Conservation (phyloP, 2,888 invertebrate genomes). For the Dynastes hyllus region DNA sequence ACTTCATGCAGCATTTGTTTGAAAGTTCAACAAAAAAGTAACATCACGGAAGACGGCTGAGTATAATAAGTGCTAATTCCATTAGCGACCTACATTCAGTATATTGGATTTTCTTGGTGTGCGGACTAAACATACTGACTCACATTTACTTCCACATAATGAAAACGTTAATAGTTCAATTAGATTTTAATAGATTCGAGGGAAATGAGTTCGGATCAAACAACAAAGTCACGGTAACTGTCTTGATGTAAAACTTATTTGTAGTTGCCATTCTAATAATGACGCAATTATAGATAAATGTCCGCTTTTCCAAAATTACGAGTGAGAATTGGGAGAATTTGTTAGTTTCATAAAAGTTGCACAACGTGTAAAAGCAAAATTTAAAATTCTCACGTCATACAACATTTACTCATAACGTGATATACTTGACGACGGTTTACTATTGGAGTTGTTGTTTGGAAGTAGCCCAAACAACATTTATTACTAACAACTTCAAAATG, state of each 20-base stretch:
- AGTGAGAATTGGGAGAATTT: too few species aligned
- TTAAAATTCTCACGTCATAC: too few species aligned
- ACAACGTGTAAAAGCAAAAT: too few species aligned
- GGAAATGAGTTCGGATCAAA: background rate
- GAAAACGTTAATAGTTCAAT: conserved; percentile 36
- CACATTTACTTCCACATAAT: conserved; percentile 31
- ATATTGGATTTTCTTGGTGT: conserved; percentile 44
- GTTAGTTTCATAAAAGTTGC: too few species aligned
- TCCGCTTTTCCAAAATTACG: too few species aligned
- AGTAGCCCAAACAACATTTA: too few species aligned
- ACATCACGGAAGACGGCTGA: conserved; percentile 32
- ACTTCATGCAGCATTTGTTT: conserved; percentile 27
- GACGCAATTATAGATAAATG: too few species aligned
- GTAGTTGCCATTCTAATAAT: background rate
- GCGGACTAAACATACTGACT: conserved; percentile 26
- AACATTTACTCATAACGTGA: too few species aligned
- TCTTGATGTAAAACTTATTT: background rate
- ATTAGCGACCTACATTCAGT: conserved; percentile 44
- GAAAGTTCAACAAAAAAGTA: conserved; percentile 25
- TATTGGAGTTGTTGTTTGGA: too few species aligned
- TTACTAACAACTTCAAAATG: too few species aligned
- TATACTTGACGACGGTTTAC: too few species aligned
- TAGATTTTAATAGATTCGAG: conserved; percentile 18
- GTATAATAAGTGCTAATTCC: conserved; percentile 38
- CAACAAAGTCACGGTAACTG: background rate